Conservation (phyloP, 2,113 vertebrate species). For the Phoxinus phoxinus region DNA sequence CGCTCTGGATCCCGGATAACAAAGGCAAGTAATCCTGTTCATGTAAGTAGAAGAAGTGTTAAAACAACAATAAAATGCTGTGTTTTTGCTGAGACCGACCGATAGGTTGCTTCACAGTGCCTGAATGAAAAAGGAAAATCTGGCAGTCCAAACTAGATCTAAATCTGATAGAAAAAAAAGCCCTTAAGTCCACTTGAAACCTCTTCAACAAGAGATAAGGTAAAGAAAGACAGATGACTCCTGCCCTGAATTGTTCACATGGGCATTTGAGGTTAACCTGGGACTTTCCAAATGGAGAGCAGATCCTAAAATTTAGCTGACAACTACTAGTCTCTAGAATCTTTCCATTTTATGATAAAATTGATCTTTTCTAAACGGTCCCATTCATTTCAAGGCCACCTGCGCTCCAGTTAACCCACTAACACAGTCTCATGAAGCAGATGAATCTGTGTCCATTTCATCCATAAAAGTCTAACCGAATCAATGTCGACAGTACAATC, state of each 20-base stretch:
- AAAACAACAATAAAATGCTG: constrained; percentile 23
- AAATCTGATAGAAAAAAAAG: not conserved
- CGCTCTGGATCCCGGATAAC: not conserved
- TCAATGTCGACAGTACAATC: constrained; percentile 10
- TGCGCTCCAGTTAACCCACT: constrained; percentile 23
- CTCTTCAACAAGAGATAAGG: constrained; percentile 17
- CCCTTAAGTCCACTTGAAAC: constrained; percentile 12
- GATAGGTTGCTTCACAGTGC: constrained; percentile 24
- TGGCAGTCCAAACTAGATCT: not conserved
- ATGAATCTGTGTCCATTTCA: not conserved
- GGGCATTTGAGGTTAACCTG: constrained; percentile 6
- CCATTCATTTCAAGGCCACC: not conserved
- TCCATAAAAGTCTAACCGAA: constrained; percentile 1
- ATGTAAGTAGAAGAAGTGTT: not conserved
- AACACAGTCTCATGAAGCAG: constrained; percentile 1
- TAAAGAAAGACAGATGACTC: constrained; percentile 13
- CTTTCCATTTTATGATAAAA: constrained; percentile 24
- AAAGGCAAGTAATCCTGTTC: constrained; percentile 18
- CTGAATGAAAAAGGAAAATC: not conserved
- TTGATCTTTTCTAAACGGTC: not conserved
- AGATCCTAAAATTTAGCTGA: not conserved
- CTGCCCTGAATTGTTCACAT: not conserved
- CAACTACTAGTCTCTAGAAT: not conserved
- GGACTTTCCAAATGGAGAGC: constrained; percentile 16
- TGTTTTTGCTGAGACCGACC: not conserved